Evolutionary conservation across 2,888 invertebrate genomes (phyloP).

Genomic region (Brachynemurus nebulosus): DNA sequence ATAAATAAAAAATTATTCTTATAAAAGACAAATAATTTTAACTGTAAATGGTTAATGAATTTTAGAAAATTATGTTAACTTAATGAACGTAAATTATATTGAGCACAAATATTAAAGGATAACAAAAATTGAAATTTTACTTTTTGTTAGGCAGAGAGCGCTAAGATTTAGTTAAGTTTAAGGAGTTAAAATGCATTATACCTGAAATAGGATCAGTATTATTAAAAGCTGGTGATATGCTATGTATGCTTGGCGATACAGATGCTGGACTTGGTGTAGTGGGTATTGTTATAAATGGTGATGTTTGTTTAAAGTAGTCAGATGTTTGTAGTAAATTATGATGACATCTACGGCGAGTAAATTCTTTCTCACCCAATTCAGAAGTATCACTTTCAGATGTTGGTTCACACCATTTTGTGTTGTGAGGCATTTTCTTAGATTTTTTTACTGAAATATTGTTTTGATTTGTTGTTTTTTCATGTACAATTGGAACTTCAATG

Average conservation of each 20-base stretch:
- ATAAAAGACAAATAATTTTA: no score
- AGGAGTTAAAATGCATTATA: no score
- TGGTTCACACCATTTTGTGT: slow-evolving; percentile 44
- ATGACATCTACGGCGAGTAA: slow-evolving; percentile 29
- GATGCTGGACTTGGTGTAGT: slow-evolving; percentile 41
- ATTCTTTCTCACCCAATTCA: slow-evolving; percentile 34
- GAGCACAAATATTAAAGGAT: no score
- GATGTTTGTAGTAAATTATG: slow-evolving; percentile 30
- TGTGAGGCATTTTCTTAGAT: slow-evolving; percentile 29
- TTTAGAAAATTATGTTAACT: no score
- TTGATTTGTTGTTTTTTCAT: slow-evolving; percentile 38
- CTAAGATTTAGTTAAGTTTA: no score
- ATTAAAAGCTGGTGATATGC: slow-evolving; percentile 39
- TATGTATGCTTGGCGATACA: slow-evolving; percentile 42
- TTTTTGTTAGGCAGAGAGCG: no score
- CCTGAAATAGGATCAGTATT: no score
- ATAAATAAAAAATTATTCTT: no score
- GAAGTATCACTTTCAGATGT: slow-evolving; percentile 49
- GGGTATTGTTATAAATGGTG: slow-evolving; percentile 23
- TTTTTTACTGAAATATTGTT: slow-evolving; percentile 13
- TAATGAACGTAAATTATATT: no score
- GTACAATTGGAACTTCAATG: slow-evolving; percentile 51
- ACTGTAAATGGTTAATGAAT: no score
- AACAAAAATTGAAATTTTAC: no score
- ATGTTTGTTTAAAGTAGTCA: slow-evolving; percentile 14